Percentiles rank a stretch among this genome's conserved stretches.
phyloP scores from a whole-genome alignment of 1,140 invertebrate genomes.

The Drosophila micromelanica region DNA sequence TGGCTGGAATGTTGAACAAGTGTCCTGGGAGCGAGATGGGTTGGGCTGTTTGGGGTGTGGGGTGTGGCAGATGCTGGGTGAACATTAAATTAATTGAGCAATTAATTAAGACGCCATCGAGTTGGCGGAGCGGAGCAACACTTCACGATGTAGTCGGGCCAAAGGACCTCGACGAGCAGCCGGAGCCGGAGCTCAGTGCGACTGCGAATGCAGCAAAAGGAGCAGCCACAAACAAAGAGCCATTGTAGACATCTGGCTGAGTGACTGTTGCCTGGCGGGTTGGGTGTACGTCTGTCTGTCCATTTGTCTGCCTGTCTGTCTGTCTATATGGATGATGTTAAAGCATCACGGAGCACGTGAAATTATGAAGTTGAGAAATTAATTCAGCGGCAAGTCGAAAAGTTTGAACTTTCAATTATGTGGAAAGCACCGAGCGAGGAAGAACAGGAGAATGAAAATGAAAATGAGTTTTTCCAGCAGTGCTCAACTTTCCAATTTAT shows the following conservation, averaged over 20 bases:
- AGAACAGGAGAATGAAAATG: conserved; percentile 57
- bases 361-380: conserved; percentile 82
- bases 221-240: conserved; percentile 70
- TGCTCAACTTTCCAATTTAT: conserved; percentile 75
- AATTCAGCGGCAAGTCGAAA: conserved; percentile 79
- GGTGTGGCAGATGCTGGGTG: conserved; percentile 46
- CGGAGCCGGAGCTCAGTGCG: background rate
- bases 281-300: conserved; percentile 15
- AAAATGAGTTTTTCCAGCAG: conserved; percentile 59
- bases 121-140: conserved; percentile 44
- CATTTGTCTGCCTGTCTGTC: conserved; percentile 19
- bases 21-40: background rate
- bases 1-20: conserved; percentile 22
- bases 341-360: conserved; percentile 68
- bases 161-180: conserved; percentile 19
- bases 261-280: conserved; percentile 22
- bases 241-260: conserved; percentile 63
- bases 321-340: conserved; percentile 60
- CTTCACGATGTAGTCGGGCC: conserved; percentile 25
- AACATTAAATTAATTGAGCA: conserved; percentile 83
- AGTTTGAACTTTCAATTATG: conserved; percentile 81
- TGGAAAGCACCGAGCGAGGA: conserved; percentile 52
- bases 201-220: conserved; percentile 50
- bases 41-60: background rate
- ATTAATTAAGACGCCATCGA: conserved; percentile 81